Evolutionary conservation across 1,140 invertebrate genomes (phyloP), one percentile per base, ranked within the genome.

Genomic region (Archegozetes longisetosus): DNA sequence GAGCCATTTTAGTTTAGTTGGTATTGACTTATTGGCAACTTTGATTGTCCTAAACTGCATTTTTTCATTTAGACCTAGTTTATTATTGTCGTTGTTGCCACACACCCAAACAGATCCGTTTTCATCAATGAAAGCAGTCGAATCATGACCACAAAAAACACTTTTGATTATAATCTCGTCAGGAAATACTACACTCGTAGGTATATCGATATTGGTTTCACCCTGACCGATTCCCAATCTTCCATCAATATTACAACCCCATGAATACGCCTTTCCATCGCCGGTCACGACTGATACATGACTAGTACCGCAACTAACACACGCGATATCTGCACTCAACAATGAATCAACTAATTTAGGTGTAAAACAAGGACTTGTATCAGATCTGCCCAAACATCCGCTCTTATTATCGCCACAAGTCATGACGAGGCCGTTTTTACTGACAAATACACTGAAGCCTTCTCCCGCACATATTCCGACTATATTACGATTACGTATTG

Each of bases 1-100:
- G 32, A 52, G 24, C n/a, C 0, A 20, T 54, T 27, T 55, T 54
- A 20, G 46, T 1, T 32, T 32, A 55, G 55, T 13, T 55, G 22
- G 20, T 27, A n/a, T 28, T 12, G 2, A 26, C 32, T 13, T 52
- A n/a, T 23, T 6, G 13, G 1, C n/a, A 22, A 55, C 22, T 48
- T 13, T 9, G 22, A 13, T 25, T 2, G 26, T 53, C 2, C 23
- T 22, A 2, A 60, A 25, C 51, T 29, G 28, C 12, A n/a, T 13
- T 20, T 47, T 25, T 77, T 74, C 73, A 61, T 77, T 75, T 14
- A 85, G 72, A 25, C 82, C 84, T 0, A 86, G 73, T 70, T 84
- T 84, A 66, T 84, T 85, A 66, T 78, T 71, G 32, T 74, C 70
- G 68, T 86, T 86, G 51, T 72, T 77, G 24, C 84, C 84, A 71